A percentile compares a stretch with the other conserved stretches of the same genome.
Conservation (phyloP, 1,140 invertebrate genomes). For the Drosophila tropicalis region DNA sequence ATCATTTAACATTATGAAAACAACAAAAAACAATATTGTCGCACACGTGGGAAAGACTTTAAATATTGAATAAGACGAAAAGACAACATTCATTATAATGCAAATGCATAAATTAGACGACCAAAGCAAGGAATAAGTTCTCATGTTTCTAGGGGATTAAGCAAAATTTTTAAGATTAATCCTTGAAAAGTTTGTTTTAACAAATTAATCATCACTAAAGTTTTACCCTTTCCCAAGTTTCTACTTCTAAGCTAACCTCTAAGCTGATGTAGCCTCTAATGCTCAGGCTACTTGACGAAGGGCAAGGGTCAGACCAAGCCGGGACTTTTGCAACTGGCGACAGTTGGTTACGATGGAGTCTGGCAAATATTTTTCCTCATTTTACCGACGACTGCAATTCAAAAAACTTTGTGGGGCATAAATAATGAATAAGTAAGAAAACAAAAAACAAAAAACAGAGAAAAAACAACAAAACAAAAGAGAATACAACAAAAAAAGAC, state of each 20-base stretch:
- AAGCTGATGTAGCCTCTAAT: conserved; percentile 5
- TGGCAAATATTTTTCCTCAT: conserved; percentile 13
- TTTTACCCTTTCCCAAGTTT: background rate
- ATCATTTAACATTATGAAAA: too few relatives aligned
- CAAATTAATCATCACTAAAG: background rate
- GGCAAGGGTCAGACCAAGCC: conserved; percentile 53
- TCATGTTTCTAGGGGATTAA: too few relatives aligned
- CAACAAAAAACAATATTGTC: too few relatives aligned
- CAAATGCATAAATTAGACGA: too few relatives aligned
- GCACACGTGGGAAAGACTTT: too few relatives aligned
- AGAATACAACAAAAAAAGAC: conserved; percentile 12
- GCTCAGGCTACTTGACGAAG: conserved; percentile 28
- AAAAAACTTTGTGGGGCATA: conserved; percentile 74
- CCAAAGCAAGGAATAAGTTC: too few relatives aligned
- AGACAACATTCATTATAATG: too few relatives aligned
- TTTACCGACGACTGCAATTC: conserved; percentile 44
- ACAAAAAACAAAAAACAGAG: conserved; percentile 25
- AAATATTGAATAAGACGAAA: too few relatives aligned
- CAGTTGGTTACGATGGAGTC: conserved; percentile 36
- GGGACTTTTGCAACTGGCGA: conserved; percentile 44
- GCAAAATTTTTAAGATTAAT: background rate
- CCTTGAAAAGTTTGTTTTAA: too few relatives aligned
- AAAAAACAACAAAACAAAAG: conserved; percentile 21
- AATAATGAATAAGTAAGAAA: conserved; percentile 66
- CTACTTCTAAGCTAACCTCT: background rate